These are phyloP conservation scores for Macaria liturata DNA, from an alignment of 2,888 invertebrate species.

Conservation along the genomic window DNA sequence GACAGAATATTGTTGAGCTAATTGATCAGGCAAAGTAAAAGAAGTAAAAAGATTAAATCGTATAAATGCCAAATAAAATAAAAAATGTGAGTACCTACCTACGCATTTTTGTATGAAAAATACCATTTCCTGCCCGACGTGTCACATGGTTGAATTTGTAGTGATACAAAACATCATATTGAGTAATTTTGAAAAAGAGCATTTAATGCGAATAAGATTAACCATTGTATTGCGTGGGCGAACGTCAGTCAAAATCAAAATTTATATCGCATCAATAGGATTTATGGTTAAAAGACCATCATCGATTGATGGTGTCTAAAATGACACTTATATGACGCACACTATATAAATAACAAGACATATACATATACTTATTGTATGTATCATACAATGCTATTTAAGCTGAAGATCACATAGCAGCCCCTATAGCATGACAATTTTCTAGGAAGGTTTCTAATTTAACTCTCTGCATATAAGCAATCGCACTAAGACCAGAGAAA, in stretches of 20 bases:
- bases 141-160: constrained; percentile 54
- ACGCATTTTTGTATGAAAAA: neutral
- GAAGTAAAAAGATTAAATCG: neutral
- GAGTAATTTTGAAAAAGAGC: constrained; percentile 63
- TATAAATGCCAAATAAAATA: no score
- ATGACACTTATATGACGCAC: neutral
- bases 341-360: no score
- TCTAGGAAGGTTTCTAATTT: no score
- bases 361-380: no score
- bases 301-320: constrained; percentile 4
- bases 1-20: no score
- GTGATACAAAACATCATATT: constrained; percentile 52
- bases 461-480: no score
- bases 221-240: constrained; percentile 71
- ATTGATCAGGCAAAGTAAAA: no score
- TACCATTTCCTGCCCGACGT: constrained; percentile 61
- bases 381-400: no score
- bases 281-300: constrained; percentile 37
- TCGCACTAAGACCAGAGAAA: no score
- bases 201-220: constrained; percentile 67
- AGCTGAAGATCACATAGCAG: no score
- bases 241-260: constrained; percentile 69
- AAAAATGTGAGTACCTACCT: neutral
- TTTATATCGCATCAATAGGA: constrained; percentile 47
- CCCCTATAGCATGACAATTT: no score